Percentiles rank a stretch among this genome's conserved stretches.
phyloP scores from a whole-genome alignment of 2,113 vertebrate genomes.

The Numida meleagris region DNA sequence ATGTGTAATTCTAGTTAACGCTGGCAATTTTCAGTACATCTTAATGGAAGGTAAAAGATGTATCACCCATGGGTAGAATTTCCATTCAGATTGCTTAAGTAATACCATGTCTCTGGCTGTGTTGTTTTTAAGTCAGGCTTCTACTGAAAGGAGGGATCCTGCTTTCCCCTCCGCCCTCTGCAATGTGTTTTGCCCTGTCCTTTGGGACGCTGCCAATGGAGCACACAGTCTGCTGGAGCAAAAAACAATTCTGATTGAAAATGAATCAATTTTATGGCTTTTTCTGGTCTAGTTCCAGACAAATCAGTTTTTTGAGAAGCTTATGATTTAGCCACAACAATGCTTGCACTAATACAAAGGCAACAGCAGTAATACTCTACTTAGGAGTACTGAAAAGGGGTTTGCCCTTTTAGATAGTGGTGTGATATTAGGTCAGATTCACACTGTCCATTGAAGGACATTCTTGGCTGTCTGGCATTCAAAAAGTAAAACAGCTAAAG shows the following conservation, averaged over 20 bases:
- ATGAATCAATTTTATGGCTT: background rate
- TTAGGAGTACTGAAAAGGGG: background rate
- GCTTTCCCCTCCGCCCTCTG: background rate
- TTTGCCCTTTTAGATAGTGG: background rate
- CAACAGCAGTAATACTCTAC: background rate
- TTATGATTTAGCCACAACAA: background rate
- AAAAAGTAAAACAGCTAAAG: background rate
- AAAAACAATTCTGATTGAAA: background rate
- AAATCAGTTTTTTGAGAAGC: background rate
- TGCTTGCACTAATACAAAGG: background rate
- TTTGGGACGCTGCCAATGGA: conserved; percentile 11
- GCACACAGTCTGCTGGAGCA: background rate
- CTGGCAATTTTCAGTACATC: background rate
- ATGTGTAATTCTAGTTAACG: background rate
- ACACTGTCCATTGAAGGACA: background rate
- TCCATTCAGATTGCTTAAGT: background rate
- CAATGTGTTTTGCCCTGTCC: background rate
- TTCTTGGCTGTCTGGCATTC: background rate
- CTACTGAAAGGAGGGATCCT: background rate
- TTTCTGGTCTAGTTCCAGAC: background rate
- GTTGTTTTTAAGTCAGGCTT: background rate
- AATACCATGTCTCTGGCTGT: background rate
- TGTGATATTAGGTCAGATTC: background rate
- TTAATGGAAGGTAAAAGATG: background rate
- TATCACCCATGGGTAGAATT: background rate